These are phyloP conservation scores for Amphipyra berbera DNA, from an alignment of 2,888 invertebrate genomes.

Conservation along the genomic window DNA sequence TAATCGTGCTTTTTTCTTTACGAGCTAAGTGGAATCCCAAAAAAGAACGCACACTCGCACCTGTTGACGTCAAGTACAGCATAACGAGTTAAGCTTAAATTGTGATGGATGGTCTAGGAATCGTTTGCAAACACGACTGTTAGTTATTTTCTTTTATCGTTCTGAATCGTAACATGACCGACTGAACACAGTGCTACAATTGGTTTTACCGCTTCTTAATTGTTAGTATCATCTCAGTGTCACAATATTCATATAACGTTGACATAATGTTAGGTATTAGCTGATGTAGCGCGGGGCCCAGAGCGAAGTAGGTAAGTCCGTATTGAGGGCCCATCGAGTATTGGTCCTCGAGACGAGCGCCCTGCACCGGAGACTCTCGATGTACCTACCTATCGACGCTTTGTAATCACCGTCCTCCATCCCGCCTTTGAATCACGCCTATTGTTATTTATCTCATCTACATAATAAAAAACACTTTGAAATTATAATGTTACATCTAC, in stretches of 20 bases:
- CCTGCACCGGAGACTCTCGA: constrained; percentile 76
- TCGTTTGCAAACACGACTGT: background rate
- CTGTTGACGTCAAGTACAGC: constrained; percentile 39
- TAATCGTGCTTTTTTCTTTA: constrained; percentile 21
- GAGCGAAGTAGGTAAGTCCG: constrained; percentile 62
- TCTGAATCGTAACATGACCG: constrained; percentile 6
- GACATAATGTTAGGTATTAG: constrained; percentile 58
- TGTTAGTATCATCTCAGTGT: constrained; percentile 22
- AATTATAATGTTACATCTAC: constrained; percentile 61
- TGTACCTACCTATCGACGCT: constrained; percentile 59
- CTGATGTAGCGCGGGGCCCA: constrained; percentile 57
- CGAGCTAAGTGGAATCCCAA: constrained; percentile 21
- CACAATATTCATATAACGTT: constrained; percentile 42
- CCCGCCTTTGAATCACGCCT: constrained; percentile 65
- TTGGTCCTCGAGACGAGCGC: constrained; percentile 82
- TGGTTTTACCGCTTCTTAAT: constrained; percentile 40
- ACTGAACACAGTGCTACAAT: constrained; percentile 25
- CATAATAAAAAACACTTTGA: constrained; percentile 65
- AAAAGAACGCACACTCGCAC: constrained; percentile 26
- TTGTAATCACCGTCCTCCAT: constrained; percentile 64
- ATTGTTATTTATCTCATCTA: constrained; percentile 64
- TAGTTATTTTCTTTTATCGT: constrained; percentile 32
- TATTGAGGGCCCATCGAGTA: constrained; percentile 77
- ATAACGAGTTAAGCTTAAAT: constrained; percentile 3
- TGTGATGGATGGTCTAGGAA: constrained; percentile 2